Percentiles rank a stretch among this genome's conserved stretches.
Evolutionary conservation across 2,113 vertebrate genomes (phyloP).

Genomic region (Chionomys nivalis): DNA sequence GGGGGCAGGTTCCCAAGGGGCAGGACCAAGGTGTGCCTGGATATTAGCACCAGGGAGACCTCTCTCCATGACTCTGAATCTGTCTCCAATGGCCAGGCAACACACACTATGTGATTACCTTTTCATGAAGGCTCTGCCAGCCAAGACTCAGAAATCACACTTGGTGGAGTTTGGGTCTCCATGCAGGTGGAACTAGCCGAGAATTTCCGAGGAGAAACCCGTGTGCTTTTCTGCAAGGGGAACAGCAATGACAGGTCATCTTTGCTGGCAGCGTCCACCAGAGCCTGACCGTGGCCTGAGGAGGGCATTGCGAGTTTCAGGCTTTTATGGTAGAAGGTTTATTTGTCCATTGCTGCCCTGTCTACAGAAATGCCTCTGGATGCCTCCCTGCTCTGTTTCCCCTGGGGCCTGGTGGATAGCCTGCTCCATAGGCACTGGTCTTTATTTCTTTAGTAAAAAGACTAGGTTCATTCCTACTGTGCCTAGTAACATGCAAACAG

Average conservation of each 20-base stretch:
- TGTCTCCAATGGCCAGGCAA: background rate
- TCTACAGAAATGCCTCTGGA: constrained; percentile 59
- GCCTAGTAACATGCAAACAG: background rate
- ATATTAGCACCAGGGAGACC: background rate
- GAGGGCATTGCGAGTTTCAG: constrained; percentile 47
- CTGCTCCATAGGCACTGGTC: background rate
- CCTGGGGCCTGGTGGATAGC: background rate
- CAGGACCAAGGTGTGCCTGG: too few species aligned
- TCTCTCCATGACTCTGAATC: background rate
- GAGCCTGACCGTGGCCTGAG: constrained; percentile 51
- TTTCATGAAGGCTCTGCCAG: background rate
- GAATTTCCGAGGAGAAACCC: background rate
- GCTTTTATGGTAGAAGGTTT: constrained; percentile 57
- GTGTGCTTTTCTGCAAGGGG: background rate
- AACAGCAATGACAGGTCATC: background rate
- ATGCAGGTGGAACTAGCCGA: constrained; percentile 19
- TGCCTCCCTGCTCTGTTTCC: constrained; percentile 42
- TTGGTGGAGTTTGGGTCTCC: background rate
- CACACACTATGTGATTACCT: background rate
- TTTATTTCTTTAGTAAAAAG: constrained; percentile 58
- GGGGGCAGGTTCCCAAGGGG: too few species aligned
- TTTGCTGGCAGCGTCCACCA: background rate
- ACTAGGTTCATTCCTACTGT: background rate
- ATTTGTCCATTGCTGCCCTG: constrained; percentile 50
- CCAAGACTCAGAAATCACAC: constrained; percentile 31